Percentiles rank a stretch among this genome's conserved stretches.
phyloP scores from a whole-genome alignment of 2,888 invertebrate species.

The Synergus gifuensis region DNA sequence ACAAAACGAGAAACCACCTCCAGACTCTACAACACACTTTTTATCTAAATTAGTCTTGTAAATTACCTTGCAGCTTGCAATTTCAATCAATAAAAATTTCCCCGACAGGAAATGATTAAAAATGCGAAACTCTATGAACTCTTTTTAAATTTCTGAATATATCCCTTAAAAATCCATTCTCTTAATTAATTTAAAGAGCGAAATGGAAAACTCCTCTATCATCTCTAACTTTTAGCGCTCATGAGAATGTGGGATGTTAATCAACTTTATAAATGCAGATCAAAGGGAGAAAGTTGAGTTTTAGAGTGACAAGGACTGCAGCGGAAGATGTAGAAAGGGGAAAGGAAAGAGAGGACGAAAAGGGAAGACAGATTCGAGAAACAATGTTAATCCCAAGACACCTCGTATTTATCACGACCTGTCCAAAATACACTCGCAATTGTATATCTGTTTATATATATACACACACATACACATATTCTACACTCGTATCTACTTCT shows the following conservation, averaged over 20 bases:
- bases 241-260: not conserved
- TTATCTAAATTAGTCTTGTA: not conserved
- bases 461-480: not conserved
- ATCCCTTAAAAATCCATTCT: not conserved
- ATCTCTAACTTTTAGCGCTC: not conserved
- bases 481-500: not conserved
- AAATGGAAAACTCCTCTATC: not conserved
- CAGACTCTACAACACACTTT: not conserved
- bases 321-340: not conserved
- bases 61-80: too few relatives aligned
- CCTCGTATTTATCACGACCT: constrained; percentile 61
- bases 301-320: not conserved
- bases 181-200: not conserved
- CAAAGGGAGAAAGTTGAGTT: not conserved
- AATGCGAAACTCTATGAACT: too few relatives aligned
- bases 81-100: too few relatives aligned
- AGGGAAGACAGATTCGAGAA: constrained; percentile 3
- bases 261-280: constrained; percentile 10
- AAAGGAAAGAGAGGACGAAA: not conserved
- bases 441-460: not conserved
- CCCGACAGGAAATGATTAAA: too few relatives aligned
- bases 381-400: constrained; percentile 59
- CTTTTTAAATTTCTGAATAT: too few relatives aligned
- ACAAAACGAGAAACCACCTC: not conserved
- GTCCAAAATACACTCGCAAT: constrained; percentile 47